These are phyloP conservation scores for Platycheirus albimanus DNA, from an alignment of 2,888 invertebrate species.

Conservation along the genomic window DNA sequence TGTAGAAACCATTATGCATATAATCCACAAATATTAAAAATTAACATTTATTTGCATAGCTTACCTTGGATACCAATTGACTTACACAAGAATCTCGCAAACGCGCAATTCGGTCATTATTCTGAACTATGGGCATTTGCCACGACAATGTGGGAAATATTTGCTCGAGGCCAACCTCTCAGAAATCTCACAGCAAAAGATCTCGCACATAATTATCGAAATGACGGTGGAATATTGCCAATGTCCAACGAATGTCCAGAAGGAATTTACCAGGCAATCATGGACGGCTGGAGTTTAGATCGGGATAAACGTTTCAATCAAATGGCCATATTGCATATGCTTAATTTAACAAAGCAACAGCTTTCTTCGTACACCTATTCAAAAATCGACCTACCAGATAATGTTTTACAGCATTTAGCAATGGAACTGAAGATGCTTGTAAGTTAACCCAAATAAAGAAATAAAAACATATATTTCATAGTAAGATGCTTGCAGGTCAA, in stretches of 20 bases:
- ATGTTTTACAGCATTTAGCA: slow-evolving; percentile 54
- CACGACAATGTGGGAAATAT: slow-evolving; percentile 96
- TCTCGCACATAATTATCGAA: slow-evolving; percentile 76
- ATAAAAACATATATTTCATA: neutral
- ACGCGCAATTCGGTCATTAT: slow-evolving; percentile 86
- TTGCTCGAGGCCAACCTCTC: slow-evolving; percentile 88
- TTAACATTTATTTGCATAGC: slow-evolving; percentile 83
- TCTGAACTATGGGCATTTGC: slow-evolving; percentile 96
- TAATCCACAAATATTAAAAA: too few relatives aligned
- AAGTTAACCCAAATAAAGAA: slow-evolving; percentile 5
- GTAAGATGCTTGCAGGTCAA: slow-evolving; percentile 43
- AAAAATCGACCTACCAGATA: slow-evolving; percentile 49
- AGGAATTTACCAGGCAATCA: slow-evolving; percentile 90
- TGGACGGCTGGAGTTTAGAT: slow-evolving; percentile 91
- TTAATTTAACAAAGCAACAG: slow-evolving; percentile 77
- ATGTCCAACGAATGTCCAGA: slow-evolving; percentile 88
- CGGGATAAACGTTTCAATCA: slow-evolving; percentile 89
- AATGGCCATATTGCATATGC: slow-evolving; percentile 89
- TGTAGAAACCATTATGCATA: too few relatives aligned
- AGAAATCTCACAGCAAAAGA: slow-evolving; percentile 78
- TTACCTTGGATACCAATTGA: slow-evolving; percentile 96
- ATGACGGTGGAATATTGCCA: slow-evolving; percentile 85
- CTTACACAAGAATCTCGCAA: slow-evolving; percentile 87
- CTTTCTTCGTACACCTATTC: slow-evolving; percentile 73
- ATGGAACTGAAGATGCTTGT: slow-evolving; percentile 65